Conservation (phyloP, 2,888 invertebrate genomes). For the Galerucella pusilla region DNA sequence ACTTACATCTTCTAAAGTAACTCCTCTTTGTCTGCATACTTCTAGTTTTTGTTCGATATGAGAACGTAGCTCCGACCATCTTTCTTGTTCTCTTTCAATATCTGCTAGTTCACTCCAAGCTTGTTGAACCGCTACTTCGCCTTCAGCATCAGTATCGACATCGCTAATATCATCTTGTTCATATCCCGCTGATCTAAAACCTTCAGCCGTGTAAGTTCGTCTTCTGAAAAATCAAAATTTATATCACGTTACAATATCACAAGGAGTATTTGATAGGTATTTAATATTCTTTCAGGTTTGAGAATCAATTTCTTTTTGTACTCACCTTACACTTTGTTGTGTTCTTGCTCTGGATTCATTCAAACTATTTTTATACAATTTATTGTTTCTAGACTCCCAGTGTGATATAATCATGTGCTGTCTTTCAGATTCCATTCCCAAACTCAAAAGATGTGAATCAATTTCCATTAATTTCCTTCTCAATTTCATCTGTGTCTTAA, state of each 20-base stretch:
- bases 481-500: constrained; percentile 93
- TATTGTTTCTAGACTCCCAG: constrained; percentile 87
- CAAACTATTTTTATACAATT: constrained; percentile 72
- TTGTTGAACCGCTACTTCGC: constrained; percentile 78
- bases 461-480: constrained; percentile 89
- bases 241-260: neutral
- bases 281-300: too few species aligned
- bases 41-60: constrained; percentile 86
- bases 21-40: constrained; percentile 80
- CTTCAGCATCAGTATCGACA: constrained; percentile 65
- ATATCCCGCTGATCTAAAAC: constrained; percentile 62
- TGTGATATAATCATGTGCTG: constrained; percentile 90
- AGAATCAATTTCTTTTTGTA: neutral
- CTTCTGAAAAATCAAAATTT: constrained; percentile 43
- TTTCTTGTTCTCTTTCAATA: constrained; percentile 86
- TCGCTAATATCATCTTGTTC: constrained; percentile 58
- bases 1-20: constrained; percentile 84
- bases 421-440: constrained; percentile 88
- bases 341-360: constrained; percentile 71
- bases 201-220: constrained; percentile 56
- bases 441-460: constrained; percentile 87
- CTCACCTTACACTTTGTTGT: constrained; percentile 71
- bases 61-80: constrained; percentile 80
- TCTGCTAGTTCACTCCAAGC: constrained; percentile 87
- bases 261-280: too few species aligned